Percentiles rank a stretch among this genome's conserved stretches.
These are phyloP conservation scores for Pomacea maculata DNA, from an alignment of 1,140 invertebrate genomes.

Conservation along the genomic window DNA sequence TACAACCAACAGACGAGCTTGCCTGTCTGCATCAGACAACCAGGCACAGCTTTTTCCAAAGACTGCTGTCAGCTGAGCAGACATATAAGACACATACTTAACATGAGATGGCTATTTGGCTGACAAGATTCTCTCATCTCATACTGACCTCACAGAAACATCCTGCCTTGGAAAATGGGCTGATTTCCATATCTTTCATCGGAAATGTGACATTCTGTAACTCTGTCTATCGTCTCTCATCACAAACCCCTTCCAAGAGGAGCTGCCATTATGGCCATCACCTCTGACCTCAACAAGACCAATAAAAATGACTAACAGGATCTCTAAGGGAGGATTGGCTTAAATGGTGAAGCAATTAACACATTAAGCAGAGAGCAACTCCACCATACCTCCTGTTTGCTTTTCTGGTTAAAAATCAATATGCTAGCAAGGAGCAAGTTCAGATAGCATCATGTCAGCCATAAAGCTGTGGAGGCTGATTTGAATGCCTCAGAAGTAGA, in stretches of 20 bases:
- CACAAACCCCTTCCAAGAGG: background rate
- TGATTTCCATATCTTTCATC: too few relatives aligned
- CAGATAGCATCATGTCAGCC: too few relatives aligned
- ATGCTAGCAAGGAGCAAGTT: background rate
- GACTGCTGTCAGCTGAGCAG: background rate
- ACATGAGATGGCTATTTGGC: slow-evolving; percentile 9
- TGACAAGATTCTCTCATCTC: background rate
- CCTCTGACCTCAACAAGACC: slow-evolving; percentile 8
- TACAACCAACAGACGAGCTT: too few relatives aligned
- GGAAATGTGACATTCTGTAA: too few relatives aligned
- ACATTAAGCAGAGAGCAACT: background rate
- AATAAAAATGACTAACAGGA: background rate
- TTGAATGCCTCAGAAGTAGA: too few relatives aligned
- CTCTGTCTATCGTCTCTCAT: slow-evolving; percentile 5
- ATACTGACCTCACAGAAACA: too few relatives aligned
- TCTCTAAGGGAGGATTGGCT: slow-evolving; percentile 3
- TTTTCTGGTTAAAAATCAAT: slow-evolving; percentile 4
- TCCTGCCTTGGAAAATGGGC: too few relatives aligned
- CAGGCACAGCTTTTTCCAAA: background rate
- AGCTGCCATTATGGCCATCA: slow-evolving; percentile 4
- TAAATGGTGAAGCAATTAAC: slow-evolving; percentile 19
- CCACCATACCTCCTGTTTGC: background rate
- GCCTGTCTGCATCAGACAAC: too few relatives aligned
- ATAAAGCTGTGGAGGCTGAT: too few relatives aligned
- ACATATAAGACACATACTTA: background rate